phyloP scores from a whole-genome alignment of 2,888 invertebrate genomes.

The Spisula solida region DNA sequence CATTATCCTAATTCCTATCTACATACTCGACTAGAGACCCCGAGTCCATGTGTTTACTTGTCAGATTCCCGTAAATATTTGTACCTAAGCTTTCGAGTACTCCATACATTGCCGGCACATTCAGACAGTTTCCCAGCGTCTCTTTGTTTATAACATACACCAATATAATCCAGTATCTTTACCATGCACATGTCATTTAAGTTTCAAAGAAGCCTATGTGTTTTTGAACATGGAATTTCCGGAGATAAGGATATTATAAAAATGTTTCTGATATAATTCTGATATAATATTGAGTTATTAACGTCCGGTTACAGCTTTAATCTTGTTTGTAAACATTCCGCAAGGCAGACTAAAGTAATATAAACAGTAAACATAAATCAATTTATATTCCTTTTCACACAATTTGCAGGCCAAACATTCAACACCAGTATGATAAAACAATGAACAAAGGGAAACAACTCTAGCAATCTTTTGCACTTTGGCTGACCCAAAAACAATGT shows the following conservation, averaged over 20 bases:
- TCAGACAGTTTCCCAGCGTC: background rate
- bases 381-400: slow-evolving; percentile 9
- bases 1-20: background rate
- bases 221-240: background rate
- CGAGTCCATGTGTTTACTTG: slow-evolving; percentile 20
- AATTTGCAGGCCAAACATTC: background rate
- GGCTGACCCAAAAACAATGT: background rate
- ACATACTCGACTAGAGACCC: background rate
- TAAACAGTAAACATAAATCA: slow-evolving; percentile 1
- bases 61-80: slow-evolving; percentile 17
- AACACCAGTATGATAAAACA: background rate
- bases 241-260: background rate
- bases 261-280: background rate
- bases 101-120: background rate
- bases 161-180: slow-evolving; percentile 5
- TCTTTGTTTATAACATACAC: slow-evolving; percentile 11
- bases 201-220: slow-evolving; percentile 11
- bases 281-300: slow-evolving; percentile 1
- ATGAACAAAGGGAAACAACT: background rate
- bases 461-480: background rate
- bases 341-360: background rate
- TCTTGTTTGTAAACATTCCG: background rate
- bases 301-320: background rate
- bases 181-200: slow-evolving; percentile 14
- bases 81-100: background rate